Evolutionary conservation across 2,113 vertebrate species (phyloP), one percentile per base, ranked within the genome.

Genomic region (Peucedramus taeniatus): DNA sequence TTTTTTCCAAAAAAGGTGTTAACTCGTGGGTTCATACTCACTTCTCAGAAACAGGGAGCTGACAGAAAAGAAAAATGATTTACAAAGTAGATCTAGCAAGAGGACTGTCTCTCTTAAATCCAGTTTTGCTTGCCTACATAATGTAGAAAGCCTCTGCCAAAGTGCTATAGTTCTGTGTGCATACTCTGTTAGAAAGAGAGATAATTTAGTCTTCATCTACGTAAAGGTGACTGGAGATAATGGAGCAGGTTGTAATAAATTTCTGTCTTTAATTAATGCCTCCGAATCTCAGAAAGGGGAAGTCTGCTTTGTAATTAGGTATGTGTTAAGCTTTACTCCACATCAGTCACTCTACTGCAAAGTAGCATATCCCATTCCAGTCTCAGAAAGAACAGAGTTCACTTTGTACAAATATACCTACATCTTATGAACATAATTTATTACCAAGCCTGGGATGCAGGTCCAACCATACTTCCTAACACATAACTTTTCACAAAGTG

Each of bases 171-270:
- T 53, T 83, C 75, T 86, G 50, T 64, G 51, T 85, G 83, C 54
- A 74, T 88, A 47, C 33, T 89, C 24, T 70, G 33, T 51, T 86
- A 84, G 60, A 78, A 78, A 92, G 59, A 77, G 71, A 93, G 59
- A 93, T 49, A 94, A 96, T 94, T 89, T 94, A 95, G 90, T 93
- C 72, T 88, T 94, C 79, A 68, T 86, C 83, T 64, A 44, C 90
- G 83, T 90, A 96, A 96, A 95, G 92, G 93, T 97, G 94, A 96
- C 90, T 96, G 79, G 90, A 96, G 88, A 97, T 96, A 96, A 97
- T 96, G 88, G 68, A 97, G 87, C 85, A 71, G 90, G 51, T 94
- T 93, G 80, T 84, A 97, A 96, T 94, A 96, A 95, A 95, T 96
- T 96, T 86, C 71, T 88, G 90, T 88, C 86, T 93, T 92, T 96